Base-by-base conservation (phyloP, 1,140 invertebrate genomes). In the Thrips palmi region DNA sequence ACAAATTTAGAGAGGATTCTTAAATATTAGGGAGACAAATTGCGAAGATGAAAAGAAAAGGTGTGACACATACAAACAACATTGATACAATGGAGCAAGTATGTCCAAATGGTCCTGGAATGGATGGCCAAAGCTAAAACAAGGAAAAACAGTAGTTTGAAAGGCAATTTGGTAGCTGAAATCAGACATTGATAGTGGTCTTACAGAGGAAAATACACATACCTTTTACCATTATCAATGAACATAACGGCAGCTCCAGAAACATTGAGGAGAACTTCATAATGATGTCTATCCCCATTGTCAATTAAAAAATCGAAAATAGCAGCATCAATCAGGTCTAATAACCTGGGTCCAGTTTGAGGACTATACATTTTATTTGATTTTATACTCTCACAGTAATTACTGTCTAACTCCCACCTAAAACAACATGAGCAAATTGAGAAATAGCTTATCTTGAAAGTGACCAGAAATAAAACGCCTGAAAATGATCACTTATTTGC, bases 301-400 rank as follows among this genome's bases (percentile, higher is more conserved):
- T 87, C 85, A 54, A 92, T 78, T 2, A 96, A 60, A 59, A 88
- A 96, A 60, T 96, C 89, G 55, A 94, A 89, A 43, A 93, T 73
- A 2, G 83, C 64, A 11, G 75, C 71, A 57, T 93, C 88, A 37
- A 93, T 68, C 25, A 94, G 62, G 59, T 94, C 86, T 33, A 91
- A 59, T 19, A 94, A 56, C 30, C 76, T 63, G 14, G 47, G 42
- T 27, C 31, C 21, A 20, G 31, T 44, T 57, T 59, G 28, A 58
- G 52, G 55, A 55, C 42, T 53, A 41, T 50, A 49, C 11, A 47
- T 34, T n/a, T 51, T 35, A 10, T 41, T 46, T 17, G 45, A 37
- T 40, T 51, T 47, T 48, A 77, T 68, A 57, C 64, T 71, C 60
- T 70, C 67, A 67, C 87, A 93, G 59, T 82, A 92, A 45, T 69